Conservation (phyloP, 2,113 vertebrate genomes). For the Callopanchax toddi region DNA sequence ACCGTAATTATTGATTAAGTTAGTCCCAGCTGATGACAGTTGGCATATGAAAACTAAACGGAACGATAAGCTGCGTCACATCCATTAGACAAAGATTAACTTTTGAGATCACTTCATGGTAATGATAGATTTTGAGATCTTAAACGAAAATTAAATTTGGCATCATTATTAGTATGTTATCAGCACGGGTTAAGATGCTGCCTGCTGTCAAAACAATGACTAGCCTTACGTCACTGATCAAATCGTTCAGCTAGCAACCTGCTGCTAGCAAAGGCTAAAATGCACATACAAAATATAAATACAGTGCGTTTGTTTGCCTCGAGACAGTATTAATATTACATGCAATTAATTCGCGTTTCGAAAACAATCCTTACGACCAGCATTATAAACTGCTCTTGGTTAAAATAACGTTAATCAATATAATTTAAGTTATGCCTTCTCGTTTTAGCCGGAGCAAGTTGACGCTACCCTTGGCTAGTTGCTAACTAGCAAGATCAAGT, state of each 20-base stretch:
- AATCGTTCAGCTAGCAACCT: constrained; percentile 53
- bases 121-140: not conserved
- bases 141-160: not conserved
- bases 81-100: not conserved
- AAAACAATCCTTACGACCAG: not conserved
- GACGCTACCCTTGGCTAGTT: constrained; percentile 48
- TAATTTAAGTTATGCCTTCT: constrained; percentile 34
- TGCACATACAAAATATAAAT: constrained; percentile 35
- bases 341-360: not conserved
- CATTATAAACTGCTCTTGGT: not conserved
- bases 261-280: constrained; percentile 58
- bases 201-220: constrained; percentile 76
- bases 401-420: not conserved
- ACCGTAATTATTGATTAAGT: constrained; percentile 14
- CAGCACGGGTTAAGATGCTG: constrained; percentile 9
- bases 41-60: constrained; percentile 4
- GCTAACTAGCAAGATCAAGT: constrained; percentile 66
- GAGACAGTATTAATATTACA: not conserved
- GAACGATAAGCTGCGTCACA: constrained; percentile 57
- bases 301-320: not conserved
- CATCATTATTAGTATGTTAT: not conserved
- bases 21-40: not conserved
- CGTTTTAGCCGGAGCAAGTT: constrained; percentile 51
- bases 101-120: not conserved
- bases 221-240: constrained; percentile 69